Percentiles rank a stretch among this genome's conserved stretches.
Evolutionary conservation across 2,888 invertebrate genomes (phyloP).

Genomic region (Drosophila robusta): DNA sequence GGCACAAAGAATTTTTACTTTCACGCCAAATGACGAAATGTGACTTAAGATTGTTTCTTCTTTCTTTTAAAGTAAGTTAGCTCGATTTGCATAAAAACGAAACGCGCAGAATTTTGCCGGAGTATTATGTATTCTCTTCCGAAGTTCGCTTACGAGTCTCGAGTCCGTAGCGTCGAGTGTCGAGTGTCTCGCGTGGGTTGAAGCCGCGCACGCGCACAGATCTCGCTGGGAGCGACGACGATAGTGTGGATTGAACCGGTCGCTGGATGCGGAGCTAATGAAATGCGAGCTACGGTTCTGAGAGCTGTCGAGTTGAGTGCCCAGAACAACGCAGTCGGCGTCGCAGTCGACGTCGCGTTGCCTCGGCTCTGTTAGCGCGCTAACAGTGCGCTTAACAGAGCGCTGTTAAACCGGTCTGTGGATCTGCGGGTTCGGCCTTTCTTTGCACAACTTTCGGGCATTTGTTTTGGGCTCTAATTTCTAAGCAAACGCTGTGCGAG

Average conservation of each 20-base stretch:
- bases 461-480: constrained; percentile 80
- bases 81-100: constrained; percentile 56
- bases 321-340: constrained; percentile 65
- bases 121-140: constrained; percentile 21
- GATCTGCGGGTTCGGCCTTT: constrained; percentile 25
- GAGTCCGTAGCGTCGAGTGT: constrained; percentile 13
- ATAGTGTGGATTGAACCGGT: constrained; percentile 56
- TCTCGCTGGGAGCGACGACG: constrained; percentile 52
- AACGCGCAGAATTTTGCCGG: constrained; percentile 25
- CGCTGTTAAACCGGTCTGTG: constrained; percentile 69
- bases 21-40: constrained; percentile 67
- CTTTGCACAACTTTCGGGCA: constrained; percentile 53
- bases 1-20: constrained; percentile 73
- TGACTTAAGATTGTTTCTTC: constrained; percentile 39
- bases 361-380: constrained; percentile 13
- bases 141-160: constrained; percentile 6
- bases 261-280: constrained; percentile 74
- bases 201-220: constrained; percentile 72
- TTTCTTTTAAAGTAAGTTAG: not conserved
- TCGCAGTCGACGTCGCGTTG: constrained; percentile 15
- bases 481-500: constrained; percentile 71
- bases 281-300: constrained; percentile 79
- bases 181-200: constrained; percentile 70
- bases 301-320: constrained; percentile 68
- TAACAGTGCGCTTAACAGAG: constrained; percentile 52